Conservation (phyloP, 2,797 vertebrate genomes). For the Alauda arvensis region DNA sequence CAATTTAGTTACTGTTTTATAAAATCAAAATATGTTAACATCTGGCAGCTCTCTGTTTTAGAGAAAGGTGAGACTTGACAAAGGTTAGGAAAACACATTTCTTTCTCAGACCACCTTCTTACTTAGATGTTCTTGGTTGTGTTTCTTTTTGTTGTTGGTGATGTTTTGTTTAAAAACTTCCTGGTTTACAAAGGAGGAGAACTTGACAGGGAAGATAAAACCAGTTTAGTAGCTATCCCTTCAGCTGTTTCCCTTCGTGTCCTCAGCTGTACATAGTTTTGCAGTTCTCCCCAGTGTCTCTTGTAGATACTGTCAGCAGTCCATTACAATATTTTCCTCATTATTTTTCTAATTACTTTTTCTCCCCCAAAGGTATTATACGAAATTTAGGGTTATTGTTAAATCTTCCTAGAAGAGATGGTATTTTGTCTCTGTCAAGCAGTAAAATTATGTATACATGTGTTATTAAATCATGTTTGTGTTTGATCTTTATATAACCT, state of each 20-base stretch:
- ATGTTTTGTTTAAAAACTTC: slow-evolving; percentile 2
- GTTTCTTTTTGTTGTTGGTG: not conserved
- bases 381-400: not conserved
- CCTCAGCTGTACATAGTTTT: not conserved
- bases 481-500: not conserved
- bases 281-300: not conserved
- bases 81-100: not conserved
- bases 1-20: not conserved
- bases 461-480: not conserved
- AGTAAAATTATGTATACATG: not conserved
- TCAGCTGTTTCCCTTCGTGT: not conserved
- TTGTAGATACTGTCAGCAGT: not conserved
- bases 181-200: not conserved
- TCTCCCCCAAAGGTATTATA: not conserved
- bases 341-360: not conserved
- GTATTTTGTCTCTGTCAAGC: not conserved
- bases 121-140: not conserved
- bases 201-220: not conserved
- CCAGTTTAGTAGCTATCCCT: not conserved
- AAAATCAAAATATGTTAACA: not conserved
- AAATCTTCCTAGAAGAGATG: not conserved
- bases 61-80: not conserved
- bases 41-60: not conserved
- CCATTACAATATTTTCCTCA: not conserved
- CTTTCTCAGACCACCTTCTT: not conserved